These are phyloP conservation scores for Falco rusticolus DNA, from an alignment of 2,797 vertebrate species.

Conservation along the genomic window DNA sequence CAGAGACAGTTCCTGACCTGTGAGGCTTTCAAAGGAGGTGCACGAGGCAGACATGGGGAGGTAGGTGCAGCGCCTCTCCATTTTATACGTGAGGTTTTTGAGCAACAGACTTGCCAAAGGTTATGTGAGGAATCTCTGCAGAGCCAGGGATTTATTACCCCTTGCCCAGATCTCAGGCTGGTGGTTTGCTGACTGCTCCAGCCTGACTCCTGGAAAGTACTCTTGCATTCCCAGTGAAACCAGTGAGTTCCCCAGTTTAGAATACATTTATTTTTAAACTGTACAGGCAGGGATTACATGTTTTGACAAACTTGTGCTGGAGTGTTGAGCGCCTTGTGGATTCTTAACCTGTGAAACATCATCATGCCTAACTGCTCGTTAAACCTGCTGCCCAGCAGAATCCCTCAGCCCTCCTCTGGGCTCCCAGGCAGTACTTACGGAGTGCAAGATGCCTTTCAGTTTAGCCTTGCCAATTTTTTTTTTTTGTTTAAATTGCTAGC, in stretches of 20 bases:
- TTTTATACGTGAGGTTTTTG: not conserved
- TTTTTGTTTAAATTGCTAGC: not conserved
- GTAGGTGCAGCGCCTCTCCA: not conserved
- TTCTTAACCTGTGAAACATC: not conserved
- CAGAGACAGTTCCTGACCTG: not conserved
- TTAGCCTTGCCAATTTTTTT: not conserved
- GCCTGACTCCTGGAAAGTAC: slow-evolving; percentile 10
- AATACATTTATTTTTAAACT: slow-evolving; percentile 18
- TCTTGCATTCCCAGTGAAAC: slow-evolving; percentile 24
- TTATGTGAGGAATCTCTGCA: not conserved
- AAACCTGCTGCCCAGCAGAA: not conserved
- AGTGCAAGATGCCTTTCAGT: not conserved
- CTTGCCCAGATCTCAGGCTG: slow-evolving; percentile 19
- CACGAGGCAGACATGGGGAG: fast-evolving
- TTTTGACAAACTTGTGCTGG: not conserved
- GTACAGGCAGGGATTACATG: not conserved
- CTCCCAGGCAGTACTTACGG: not conserved
- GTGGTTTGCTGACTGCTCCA: not conserved
- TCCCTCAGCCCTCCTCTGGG: not conserved
- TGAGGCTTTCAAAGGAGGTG: not conserved
- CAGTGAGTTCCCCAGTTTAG: not conserved
- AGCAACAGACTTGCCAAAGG: slow-evolving; percentile 18
- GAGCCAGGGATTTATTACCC: slow-evolving; percentile 39
- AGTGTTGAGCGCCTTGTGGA: not conserved
- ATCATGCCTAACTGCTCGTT: not conserved